Base-by-base conservation (phyloP, 35 echinoderm and acorn worm genomes). In the Heliocidaris tuberculata region DNA sequence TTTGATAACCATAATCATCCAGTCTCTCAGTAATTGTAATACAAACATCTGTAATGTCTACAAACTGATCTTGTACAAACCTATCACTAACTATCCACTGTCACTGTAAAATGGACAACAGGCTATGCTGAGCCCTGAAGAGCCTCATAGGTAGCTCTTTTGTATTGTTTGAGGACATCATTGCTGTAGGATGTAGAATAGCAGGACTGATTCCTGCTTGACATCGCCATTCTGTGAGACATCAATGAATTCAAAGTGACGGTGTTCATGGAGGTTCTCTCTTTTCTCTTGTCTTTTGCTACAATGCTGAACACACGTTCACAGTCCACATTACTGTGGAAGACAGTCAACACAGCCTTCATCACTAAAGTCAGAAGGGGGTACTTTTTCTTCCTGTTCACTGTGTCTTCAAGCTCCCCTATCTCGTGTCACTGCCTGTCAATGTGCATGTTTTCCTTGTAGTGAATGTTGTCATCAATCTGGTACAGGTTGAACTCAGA, bases 321-420 rank as follows among this genome's bases (percentile, higher is more conserved):
- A 65, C 93, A 94, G 31, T 94, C 93, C 16, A 54, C 93, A 94
- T 94, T 94, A 65, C 93, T 94, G 13, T 94, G 93, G 56, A 94
- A 71, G 48, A 70, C 61, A 24, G 31, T 47, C 48, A 94, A 47
- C 48, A 94, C 56, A 13, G 93, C 93, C 17, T 60, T 94, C 93
- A 94, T 70, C 5, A 94, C 48, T 30, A 29, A 61, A 15, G 50
- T 32, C 5, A 94, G 56, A 24, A 94, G 56, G 8, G 48, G 15
- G 48, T 92, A 65, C 31, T 94, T 65, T 31, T 60, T 94, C 93
- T 94, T 15, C 48, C 48, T 29, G 13, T 7, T 61, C 15, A 31
- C 61, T 59, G 49, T 24, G 48, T 94, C 56, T 65, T 61, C 93
- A 6, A 94, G 9, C 56, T 65, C 16, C 5, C 48, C 27, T 29